Evolutionary conservation across 2,888 invertebrate genomes (phyloP), one percentile per base, ranked within the genome.

Genomic region (Tortricodes alternella): DNA sequence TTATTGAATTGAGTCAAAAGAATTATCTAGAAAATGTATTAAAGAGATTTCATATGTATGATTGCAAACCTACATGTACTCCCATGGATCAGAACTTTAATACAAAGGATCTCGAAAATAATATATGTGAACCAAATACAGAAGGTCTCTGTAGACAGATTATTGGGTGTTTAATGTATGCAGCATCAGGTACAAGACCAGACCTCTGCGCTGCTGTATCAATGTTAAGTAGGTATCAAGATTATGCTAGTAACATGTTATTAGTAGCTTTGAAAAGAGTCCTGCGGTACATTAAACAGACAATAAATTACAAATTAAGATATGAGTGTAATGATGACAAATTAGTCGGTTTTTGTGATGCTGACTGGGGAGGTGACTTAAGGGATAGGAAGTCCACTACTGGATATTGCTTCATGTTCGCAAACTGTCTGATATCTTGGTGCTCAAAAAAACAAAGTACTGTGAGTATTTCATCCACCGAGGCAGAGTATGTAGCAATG

Each of bases 21-120:
- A 15, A 24, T 8, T 63, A 63, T 48, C 16, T 62, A 5, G 50
- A 37, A 19, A 37, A 37, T 19, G 19, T 37, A 2, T 19, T 7
- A 5, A 67, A 64, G 11, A 57, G 60, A 52, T 64, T 65, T 32
- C 5, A 58, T 41, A 61, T 61, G 60, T 1, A 61, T 15, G 39
- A 61, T 41, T 65, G 60, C 56, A 64, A 64, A 34, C 11, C 8
- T 15, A 58, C 62, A 9, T 37, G 11, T 13, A 62, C 59, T 1
- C 60, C 62, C 21, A 58, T 63, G 48, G 62, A 64, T 21, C 15
- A 11, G 9, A 62, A 66, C 6, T 62, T 62, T 53, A 61, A 65
- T 41, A 13, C 7, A 38, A 61, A 61, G 24, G 39, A 53, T 49
- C 37, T 62, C 2, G 18, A 16, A 11, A 11, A 6, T 1, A 3